These are phyloP conservation scores for Pseudococcus viburni DNA, from an alignment of 2,888 invertebrate genomes.

Conservation along the genomic window DNA sequence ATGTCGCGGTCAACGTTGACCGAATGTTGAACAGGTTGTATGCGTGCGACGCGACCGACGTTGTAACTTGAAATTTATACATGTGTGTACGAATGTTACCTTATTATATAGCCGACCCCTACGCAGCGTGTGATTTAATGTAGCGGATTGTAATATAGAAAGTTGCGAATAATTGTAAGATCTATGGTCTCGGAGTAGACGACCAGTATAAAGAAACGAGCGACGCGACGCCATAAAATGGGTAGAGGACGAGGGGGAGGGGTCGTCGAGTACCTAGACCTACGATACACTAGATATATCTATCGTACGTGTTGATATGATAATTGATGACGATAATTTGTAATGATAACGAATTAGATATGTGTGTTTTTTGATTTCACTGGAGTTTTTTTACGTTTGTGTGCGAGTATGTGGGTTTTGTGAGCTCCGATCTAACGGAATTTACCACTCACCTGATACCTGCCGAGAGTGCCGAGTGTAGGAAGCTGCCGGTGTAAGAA, in stretches of 20 bases:
- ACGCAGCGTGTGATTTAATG: slow-evolving; percentile 21
- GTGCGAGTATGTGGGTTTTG: background rate
- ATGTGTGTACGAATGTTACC: background rate
- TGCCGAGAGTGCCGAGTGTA: background rate
- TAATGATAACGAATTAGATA: background rate
- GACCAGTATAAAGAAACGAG: background rate
- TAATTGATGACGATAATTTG: slow-evolving; percentile 14
- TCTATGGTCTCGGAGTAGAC: too few relatives aligned
- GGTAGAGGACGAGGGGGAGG: too few relatives aligned
- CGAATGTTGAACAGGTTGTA: slow-evolving; percentile 21
- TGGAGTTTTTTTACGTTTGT: background rate
- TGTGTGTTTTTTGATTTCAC: background rate
- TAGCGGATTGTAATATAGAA: slow-evolving; percentile 16
- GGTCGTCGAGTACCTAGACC: background rate
- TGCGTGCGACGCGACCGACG: background rate
- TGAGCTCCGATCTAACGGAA: background rate
- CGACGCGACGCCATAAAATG: background rate
- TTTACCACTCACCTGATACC: background rate
- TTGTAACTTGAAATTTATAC: background rate
- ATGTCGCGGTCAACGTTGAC: slow-evolving; percentile 22
- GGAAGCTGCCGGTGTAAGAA: background rate
- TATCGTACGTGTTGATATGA: background rate
- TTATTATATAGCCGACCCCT: background rate
- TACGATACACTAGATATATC: background rate
- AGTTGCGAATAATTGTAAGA: background rate